Conservation (phyloP, 2,113 vertebrate genomes). For the Bothrops jararaca region DNA sequence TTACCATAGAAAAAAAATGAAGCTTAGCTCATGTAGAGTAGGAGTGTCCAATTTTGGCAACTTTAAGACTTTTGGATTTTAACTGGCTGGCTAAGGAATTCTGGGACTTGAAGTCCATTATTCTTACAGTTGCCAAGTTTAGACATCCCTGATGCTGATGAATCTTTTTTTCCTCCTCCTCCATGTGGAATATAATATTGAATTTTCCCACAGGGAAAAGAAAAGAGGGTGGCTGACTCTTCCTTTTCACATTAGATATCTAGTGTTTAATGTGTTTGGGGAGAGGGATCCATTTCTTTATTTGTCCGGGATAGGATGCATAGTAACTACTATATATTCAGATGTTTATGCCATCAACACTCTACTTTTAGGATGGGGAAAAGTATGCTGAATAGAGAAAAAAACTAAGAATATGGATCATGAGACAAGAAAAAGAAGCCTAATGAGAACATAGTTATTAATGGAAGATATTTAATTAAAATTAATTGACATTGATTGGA, state of each 20-base stretch:
- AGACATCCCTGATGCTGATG: not conserved
- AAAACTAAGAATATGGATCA: not conserved
- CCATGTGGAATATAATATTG: not conserved
- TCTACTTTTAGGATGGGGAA: not conserved
- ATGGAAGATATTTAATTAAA: not conserved
- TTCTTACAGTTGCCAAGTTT: not conserved
- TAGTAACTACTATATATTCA: not conserved
- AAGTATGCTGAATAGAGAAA: not conserved
- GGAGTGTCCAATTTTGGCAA: not conserved
- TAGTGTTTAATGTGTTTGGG: not conserved
- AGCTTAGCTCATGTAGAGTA: not conserved
- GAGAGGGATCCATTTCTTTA: not conserved
- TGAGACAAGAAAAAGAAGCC: not conserved
- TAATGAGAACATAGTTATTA: not conserved
- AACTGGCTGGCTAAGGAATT: not conserved
- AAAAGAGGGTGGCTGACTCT: not conserved
- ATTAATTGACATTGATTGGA: not conserved
- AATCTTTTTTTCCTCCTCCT: not conserved
- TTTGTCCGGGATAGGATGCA: not conserved
- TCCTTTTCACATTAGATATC: not conserved
- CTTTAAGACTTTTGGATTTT: not conserved
- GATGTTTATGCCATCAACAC: not conserved
- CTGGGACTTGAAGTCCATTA: not conserved
- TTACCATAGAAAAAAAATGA: not conserved
- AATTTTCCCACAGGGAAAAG: not conserved